Conservation (phyloP, 2,888 invertebrate species). For the Serrognathus titanus region DNA sequence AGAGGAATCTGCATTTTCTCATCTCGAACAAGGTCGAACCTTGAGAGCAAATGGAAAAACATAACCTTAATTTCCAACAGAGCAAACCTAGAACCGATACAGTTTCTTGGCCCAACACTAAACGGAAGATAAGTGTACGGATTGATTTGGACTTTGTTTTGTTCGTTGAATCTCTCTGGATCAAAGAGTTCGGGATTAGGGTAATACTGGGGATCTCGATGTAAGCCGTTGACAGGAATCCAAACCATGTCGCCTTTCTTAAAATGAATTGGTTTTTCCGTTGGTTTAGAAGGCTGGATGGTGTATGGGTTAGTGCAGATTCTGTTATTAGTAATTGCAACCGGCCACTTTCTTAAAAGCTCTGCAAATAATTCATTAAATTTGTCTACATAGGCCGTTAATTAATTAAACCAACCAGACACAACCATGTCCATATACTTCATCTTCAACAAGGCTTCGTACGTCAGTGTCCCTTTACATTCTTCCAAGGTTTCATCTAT, state of each 20-base stretch:
- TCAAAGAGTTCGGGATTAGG: slow-evolving; percentile 38
- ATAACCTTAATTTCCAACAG: slow-evolving; percentile 34
- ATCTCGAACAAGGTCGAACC: slow-evolving; percentile 32
- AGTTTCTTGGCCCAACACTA: slow-evolving; percentile 58
- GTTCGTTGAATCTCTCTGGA: slow-evolving; percentile 49
- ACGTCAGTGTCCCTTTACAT: slow-evolving; percentile 46
- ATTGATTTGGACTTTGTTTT: slow-evolving; percentile 53
- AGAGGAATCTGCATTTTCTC: slow-evolving; percentile 35
- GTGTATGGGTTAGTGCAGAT: slow-evolving; percentile 27
- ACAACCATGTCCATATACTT: slow-evolving; percentile 59
- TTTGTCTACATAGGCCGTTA: too few species aligned
- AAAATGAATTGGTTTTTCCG: slow-evolving; percentile 25
- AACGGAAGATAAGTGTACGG: slow-evolving; percentile 44
- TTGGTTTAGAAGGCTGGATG: slow-evolving; percentile 22
- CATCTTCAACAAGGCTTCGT: slow-evolving; percentile 53
- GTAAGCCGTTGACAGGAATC: slow-evolving; percentile 32
- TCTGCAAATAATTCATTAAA: slow-evolving; percentile 20
- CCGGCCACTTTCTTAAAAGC: slow-evolving; percentile 36
- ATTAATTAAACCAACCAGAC: slow-evolving; percentile 41
- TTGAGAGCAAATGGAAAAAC: slow-evolving; percentile 31
- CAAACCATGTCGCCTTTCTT: slow-evolving; percentile 22
- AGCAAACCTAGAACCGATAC: slow-evolving; percentile 53
- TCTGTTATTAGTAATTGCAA: slow-evolving; percentile 24
- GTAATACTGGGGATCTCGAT: slow-evolving; percentile 34
- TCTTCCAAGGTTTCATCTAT: slow-evolving; percentile 44